Percentiles rank a stretch among this genome's conserved stretches.
These are phyloP conservation scores for Gallinago undulata DNA, from an alignment of 2,113 vertebrate genomes.

Conservation along the genomic window DNA sequence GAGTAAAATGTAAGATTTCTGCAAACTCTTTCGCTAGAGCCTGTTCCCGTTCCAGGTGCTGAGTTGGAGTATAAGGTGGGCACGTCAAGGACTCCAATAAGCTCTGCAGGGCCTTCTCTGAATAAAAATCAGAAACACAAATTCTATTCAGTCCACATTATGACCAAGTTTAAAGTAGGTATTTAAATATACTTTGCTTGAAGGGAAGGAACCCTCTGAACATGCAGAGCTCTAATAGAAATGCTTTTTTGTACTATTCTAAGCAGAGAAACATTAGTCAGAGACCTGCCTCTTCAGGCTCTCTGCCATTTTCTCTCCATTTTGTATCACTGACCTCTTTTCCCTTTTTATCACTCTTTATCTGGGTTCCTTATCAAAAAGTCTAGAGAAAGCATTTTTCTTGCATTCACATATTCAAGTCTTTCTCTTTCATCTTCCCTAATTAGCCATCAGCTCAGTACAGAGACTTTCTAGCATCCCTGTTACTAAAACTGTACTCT, in stretches of 20 bases:
- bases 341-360: not conserved
- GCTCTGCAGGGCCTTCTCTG: slow-evolving; percentile 93
- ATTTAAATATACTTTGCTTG: not conserved
- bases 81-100: slow-evolving; percentile 91
- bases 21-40: slow-evolving; percentile 98
- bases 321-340: not conserved
- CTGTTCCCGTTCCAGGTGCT: slow-evolving; percentile 96
- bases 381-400: not conserved
- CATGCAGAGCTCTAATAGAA: not conserved
- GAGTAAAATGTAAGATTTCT: slow-evolving; percentile 97
- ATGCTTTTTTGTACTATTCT: not conserved
- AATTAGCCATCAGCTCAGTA: not conserved
- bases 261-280: not conserved
- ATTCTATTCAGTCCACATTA: not conserved
- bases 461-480: not conserved
- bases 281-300: not conserved
- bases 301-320: not conserved
- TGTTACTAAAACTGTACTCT: not conserved
- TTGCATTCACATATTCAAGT: not conserved
- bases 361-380: not conserved
- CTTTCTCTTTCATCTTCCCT: not conserved
- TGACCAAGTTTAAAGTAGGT: not conserved
- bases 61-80: slow-evolving; percentile 91
- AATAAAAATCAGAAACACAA: slow-evolving; percentile 32
- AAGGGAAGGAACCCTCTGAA: not conserved